phyloP scores from a whole-genome alignment of 2,113 vertebrate species.

The Rattus norvegicus region DNA sequence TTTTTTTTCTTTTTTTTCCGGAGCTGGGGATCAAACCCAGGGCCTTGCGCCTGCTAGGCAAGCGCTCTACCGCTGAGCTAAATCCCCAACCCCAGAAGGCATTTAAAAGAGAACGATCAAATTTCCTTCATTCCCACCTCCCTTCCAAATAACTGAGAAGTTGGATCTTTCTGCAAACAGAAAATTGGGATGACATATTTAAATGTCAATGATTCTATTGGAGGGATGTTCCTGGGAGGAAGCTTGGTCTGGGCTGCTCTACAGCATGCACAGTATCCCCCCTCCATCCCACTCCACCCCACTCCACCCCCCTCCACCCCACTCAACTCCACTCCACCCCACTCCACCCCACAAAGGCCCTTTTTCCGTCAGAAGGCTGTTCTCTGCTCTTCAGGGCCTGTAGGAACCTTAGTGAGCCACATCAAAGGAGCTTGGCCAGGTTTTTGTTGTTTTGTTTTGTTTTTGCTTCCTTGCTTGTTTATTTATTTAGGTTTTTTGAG shows the following conservation, averaged over 20 bases:
- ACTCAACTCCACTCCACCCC: too few species aligned
- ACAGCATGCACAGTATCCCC: background rate
- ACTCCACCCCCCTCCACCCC: too few species aligned
- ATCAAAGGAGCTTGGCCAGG: background rate
- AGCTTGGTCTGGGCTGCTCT: background rate
- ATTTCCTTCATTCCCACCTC: conserved; percentile 22
- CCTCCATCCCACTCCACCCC: too few species aligned
- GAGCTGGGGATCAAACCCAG: too few species aligned
- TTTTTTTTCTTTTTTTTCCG: too few species aligned
- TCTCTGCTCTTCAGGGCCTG: conserved; percentile 30
- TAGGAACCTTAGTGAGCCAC: background rate
- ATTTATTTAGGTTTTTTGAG: too few species aligned
- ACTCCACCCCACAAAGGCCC: background rate
- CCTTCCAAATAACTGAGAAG: conserved; percentile 6
- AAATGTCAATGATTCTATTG: conserved; percentile 47
- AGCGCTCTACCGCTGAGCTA: too few species aligned
- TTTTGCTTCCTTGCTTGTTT: too few species aligned
- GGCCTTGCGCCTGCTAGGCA: too few species aligned
- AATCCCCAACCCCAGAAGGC: too few species aligned
- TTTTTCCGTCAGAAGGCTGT: conserved; percentile 40
- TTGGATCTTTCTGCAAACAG: conserved; percentile 26
- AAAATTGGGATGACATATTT: conserved; percentile 58
- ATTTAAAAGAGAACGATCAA: conserved; percentile 49
- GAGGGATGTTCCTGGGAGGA: background rate
- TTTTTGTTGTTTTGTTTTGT: background rate